Conservation (phyloP, 2,113 vertebrate species). For the Calyptommatus sinebrachiatus region DNA sequence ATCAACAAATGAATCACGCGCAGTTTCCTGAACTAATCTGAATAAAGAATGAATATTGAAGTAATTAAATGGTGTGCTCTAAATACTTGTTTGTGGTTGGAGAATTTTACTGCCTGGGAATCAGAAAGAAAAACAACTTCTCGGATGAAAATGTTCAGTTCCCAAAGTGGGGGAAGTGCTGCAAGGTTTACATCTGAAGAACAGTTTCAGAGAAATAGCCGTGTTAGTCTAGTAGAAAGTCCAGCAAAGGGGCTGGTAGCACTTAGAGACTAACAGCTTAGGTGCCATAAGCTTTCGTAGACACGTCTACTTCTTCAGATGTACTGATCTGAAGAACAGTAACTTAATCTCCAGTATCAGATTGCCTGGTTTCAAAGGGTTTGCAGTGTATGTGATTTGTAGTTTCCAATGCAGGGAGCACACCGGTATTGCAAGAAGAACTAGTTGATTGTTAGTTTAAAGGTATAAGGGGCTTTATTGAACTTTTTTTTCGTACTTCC, state of each 20-base stretch:
- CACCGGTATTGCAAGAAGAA: neutral
- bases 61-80: constrained; percentile 22
- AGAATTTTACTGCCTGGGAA: constrained; percentile 15
- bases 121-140: constrained; percentile 2
- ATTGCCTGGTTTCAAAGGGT: neutral
- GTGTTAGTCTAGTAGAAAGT: too few species aligned
- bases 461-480: constrained; percentile 2
- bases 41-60: constrained; percentile 16
- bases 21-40: constrained; percentile 17
- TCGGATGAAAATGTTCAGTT: neutral
- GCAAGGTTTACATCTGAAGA: neutral
- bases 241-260: too few species aligned
- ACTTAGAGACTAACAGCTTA: too few species aligned
- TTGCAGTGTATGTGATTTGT: neutral
- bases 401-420: neutral
- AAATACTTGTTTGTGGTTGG: constrained; percentile 18
- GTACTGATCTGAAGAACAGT: neutral
- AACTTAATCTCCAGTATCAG: neutral
- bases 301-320: too few species aligned
- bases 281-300: too few species aligned
- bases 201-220: too few species aligned
- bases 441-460: constrained; percentile 4
- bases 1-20: constrained; percentile 13
- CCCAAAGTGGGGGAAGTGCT: neutral
- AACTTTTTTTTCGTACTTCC: too few species aligned